Evolutionary conservation across 2,113 vertebrate genomes (phyloP).

Genomic region (Platysternon megacephalum): DNA sequence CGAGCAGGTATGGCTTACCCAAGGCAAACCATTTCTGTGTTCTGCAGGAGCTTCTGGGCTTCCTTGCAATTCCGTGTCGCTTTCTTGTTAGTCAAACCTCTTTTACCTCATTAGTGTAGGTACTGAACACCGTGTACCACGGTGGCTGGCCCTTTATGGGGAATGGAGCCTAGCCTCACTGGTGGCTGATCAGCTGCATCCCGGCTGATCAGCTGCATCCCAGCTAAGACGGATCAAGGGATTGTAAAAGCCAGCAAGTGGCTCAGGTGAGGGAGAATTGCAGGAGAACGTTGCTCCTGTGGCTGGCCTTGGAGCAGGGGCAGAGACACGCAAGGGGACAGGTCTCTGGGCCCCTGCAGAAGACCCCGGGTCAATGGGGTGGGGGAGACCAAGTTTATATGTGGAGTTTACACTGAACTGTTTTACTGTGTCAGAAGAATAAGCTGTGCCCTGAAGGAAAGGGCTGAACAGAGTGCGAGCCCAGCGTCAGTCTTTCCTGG

Average conservation of each 20-base stretch:
- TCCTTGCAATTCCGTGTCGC: not conserved
- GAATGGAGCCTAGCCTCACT: no score
- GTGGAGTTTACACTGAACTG: not conserved
- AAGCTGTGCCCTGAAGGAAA: not conserved
- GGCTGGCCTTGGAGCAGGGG: no score
- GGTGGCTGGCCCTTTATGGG: no score
- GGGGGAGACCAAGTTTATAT: not conserved
- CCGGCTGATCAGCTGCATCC: no score
- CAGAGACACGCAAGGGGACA: no score
- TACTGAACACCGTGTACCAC: no score
- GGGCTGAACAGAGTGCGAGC: not conserved
- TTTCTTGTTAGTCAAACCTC: not conserved
- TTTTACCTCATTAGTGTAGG: not conserved
- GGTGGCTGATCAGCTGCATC: no score
- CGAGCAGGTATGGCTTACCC: not conserved
- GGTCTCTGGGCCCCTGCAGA: not conserved
- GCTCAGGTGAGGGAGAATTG: not conserved
- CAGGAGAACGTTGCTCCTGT: no score
- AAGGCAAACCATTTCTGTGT: not conserved
- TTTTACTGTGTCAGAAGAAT: not conserved
- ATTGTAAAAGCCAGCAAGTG: no score
- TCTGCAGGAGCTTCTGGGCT: slow-evolving; percentile 1
- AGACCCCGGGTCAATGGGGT: not conserved
- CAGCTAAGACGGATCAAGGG: no score
- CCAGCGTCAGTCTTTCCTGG: no score